Conservation (phyloP, 2,113 vertebrate genomes). For the Tyto alba region DNA sequence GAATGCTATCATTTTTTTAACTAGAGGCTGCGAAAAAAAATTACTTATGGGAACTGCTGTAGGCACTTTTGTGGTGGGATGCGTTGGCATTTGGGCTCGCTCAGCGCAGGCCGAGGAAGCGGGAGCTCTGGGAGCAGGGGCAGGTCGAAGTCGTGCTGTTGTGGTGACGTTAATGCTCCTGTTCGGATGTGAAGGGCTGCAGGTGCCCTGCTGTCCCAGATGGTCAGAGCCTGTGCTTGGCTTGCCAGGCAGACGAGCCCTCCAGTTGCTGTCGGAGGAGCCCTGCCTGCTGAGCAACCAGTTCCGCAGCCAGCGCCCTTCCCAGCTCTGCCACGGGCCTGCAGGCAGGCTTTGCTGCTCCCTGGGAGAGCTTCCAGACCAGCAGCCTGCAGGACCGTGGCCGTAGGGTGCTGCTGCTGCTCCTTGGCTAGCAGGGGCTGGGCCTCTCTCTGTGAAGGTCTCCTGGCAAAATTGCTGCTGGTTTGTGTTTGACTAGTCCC, state of each 20-base stretch:
- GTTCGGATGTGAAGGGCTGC: not conserved
- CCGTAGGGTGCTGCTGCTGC: not conserved
- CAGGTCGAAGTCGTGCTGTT: accelerated
- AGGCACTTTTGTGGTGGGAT: not conserved
- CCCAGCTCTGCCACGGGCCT: not conserved
- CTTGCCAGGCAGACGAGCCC: not conserved
- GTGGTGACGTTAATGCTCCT: not conserved
- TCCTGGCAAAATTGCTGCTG: not conserved
- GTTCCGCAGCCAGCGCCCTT: not conserved
- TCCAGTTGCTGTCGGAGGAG: not conserved
- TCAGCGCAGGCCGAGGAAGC: accelerated
- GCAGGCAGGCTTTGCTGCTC: not conserved
- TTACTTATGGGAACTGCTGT: not conserved
- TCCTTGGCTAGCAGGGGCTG: not conserved
- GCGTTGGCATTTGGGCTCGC: not conserved
- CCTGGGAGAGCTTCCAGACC: not conserved
- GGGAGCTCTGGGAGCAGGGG: not conserved
- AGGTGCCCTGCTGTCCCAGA: not conserved
- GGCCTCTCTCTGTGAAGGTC: not conserved
- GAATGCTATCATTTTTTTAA: not conserved
- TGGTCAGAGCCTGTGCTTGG: not conserved
- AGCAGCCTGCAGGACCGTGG: not conserved
- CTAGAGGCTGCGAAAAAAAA: not conserved
- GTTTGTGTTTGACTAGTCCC: not conserved
- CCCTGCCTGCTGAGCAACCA: not conserved